Evolutionary conservation across 2,888 invertebrate species (phyloP), one percentile per base, ranked within the genome.

Genomic region (Orchesellides sinensis): DNA sequence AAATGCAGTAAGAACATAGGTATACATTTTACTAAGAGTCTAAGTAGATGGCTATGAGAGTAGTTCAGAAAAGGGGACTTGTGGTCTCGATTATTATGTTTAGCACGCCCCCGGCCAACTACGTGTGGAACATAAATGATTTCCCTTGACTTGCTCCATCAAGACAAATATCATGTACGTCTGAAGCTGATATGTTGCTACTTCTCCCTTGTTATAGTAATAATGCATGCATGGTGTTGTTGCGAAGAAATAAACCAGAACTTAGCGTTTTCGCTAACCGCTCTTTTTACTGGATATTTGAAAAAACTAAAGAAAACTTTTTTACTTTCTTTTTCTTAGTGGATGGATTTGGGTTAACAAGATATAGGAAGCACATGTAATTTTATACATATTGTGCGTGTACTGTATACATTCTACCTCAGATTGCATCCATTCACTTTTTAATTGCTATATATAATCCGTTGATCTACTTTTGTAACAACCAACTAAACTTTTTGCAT

Each of bases 81-180:
- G 72, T 84, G 78, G 78, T 78, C 74, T 72, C 73, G 81, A 83
- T 85, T 81, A 81, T 85, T 83, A 85, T 85, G 83, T 83, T 75
- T 74, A 78, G 83, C 85, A 82, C 82, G 83, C 82, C 69, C 77
- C 73, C 73, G 73, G 80, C 72, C 73, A 72, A 78, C 69, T 78
- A 78, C 78, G 78, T 78, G 78, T 69, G 78, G 69, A 78, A 78
- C 68, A 78, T 78, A 78, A 69, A 69, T 78, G 78, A 78, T 78
- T 78, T 78, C 78, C 78, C 78, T 61, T 68, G 78, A 68, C 78
- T 78, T 68, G 78, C 78, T 69, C 78, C 78, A 78, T 78, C 78
- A 78, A 78, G 78, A 78, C 78, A 78, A 78, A 78, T 78, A 78
- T 69, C 78, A 78, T 78, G 78, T 68, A 66, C 75, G 75, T 25